A percentile compares a stretch with the other conserved stretches of the same genome.
Conservation (phyloP, 2,113 vertebrate species). For the Protobothrops flavoviridis region DNA sequence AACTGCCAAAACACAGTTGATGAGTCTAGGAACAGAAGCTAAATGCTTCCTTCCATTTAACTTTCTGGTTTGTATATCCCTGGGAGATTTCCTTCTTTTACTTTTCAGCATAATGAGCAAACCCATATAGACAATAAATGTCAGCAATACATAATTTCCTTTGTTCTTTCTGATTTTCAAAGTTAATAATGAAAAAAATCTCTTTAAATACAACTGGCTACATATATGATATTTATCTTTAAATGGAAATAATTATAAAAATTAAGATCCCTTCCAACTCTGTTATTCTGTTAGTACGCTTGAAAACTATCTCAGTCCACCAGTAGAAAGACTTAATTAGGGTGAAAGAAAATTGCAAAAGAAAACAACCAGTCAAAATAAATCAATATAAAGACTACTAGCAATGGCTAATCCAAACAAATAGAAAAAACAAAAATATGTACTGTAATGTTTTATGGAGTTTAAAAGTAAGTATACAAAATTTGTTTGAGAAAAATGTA, state of each 20-base stretch:
- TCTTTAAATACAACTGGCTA: not conserved
- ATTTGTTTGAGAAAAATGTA: not conserved
- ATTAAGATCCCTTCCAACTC: not conserved
- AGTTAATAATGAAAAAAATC: not conserved
- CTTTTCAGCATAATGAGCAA: not conserved
- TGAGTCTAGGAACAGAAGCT: not conserved
- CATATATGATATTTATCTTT: conserved; percentile 9
- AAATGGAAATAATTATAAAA: not conserved
- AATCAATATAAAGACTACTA: conserved; percentile 8
- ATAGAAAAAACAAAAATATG: not conserved
- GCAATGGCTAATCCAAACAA: conserved; percentile 5
- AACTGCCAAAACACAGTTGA: not conserved
- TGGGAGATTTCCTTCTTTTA: not conserved
- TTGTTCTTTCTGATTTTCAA: not conserved
- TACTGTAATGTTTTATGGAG: conserved; percentile 3
- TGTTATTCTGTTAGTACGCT: not conserved
- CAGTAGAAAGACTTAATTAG: not conserved
- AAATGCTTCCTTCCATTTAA: not conserved
- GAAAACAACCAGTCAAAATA: not conserved
- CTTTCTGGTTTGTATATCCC: not conserved
- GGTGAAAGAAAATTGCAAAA: not conserved
- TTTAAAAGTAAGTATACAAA: conserved; percentile 12
- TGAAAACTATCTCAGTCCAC: not conserved
- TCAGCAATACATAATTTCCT: not conserved
- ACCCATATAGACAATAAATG: not conserved